Evolutionary conservation across 2,888 invertebrate genomes (phyloP).

Genomic region (Lamproptera curius): DNA sequence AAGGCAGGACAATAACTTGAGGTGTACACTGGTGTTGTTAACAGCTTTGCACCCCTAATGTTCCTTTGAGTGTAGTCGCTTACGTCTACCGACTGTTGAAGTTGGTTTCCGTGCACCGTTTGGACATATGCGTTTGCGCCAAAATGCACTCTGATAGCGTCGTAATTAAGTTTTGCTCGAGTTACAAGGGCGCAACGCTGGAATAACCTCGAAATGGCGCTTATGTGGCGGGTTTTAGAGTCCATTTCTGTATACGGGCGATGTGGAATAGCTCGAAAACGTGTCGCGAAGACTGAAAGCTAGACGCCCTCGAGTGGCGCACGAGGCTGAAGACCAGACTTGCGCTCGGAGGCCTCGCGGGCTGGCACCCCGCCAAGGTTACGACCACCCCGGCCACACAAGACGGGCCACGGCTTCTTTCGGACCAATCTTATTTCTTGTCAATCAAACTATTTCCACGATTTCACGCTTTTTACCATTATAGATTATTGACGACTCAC

Average conservation of each 20-base stretch:
- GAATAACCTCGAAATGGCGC: not conserved
- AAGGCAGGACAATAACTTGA: too few species aligned
- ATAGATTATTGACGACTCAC: too few species aligned
- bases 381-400: too few species aligned
- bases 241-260: not conserved
- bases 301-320: slow-evolving; percentile 41
- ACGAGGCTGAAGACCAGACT: slow-evolving; percentile 27
- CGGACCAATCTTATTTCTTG: too few species aligned
- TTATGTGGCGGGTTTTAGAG: not conserved
- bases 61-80: too few species aligned
- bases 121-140: not conserved
- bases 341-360: slow-evolving; percentile 24
- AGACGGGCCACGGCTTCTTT: too few species aligned
- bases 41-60: too few species aligned
- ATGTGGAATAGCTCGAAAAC: slow-evolving; percentile 21
- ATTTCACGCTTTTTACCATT: too few species aligned
- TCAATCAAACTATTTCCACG: too few species aligned
- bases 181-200: not conserved
- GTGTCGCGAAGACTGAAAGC: slow-evolving; percentile 38
- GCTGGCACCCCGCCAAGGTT: not conserved
- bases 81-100: too few species aligned
- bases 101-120: too few species aligned
- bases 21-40: too few species aligned
- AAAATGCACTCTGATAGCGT: not conserved
- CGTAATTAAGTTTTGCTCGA: not conserved